These are phyloP conservation scores for Dione juno DNA, from an alignment of 2,888 invertebrate genomes.

Conservation along the genomic window DNA sequence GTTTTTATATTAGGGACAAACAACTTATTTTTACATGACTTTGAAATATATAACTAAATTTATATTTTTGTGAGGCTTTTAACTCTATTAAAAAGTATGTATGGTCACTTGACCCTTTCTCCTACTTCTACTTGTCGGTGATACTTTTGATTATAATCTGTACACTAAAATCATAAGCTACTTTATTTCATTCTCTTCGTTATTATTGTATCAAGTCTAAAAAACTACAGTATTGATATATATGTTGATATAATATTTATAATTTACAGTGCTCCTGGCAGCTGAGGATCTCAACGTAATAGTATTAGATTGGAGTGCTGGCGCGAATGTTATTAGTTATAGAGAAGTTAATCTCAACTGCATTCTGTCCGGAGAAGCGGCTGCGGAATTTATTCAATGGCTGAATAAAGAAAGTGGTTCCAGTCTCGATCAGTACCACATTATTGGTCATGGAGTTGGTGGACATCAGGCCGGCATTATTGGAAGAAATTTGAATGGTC, in stretches of 20 bases:
- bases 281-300: constrained; percentile 68
- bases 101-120: too few relatives aligned
- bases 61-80: too few relatives aligned
- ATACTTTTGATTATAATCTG: too few relatives aligned
- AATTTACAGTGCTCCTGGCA: constrained; percentile 57
- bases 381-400: constrained; percentile 65
- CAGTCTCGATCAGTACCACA: constrained; percentile 57
- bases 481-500: constrained; percentile 60
- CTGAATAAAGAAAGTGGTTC: constrained; percentile 56
- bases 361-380: constrained; percentile 58
- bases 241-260: not conserved
- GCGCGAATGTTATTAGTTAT: constrained; percentile 55
- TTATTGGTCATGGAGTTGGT: constrained; percentile 67
- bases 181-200: too few relatives aligned
- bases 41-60: too few relatives aligned
- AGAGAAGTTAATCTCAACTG: constrained; percentile 59
- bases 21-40: too few relatives aligned
- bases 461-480: constrained; percentile 67
- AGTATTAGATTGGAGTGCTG: constrained; percentile 68
- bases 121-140: too few relatives aligned
- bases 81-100: too few relatives aligned
- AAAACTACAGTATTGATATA: not conserved
- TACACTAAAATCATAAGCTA: too few relatives aligned
- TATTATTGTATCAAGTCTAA: too few relatives aligned
- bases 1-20: too few relatives aligned